Conservation (phyloP, 2,888 invertebrate species). For the Polyploca ridens region DNA sequence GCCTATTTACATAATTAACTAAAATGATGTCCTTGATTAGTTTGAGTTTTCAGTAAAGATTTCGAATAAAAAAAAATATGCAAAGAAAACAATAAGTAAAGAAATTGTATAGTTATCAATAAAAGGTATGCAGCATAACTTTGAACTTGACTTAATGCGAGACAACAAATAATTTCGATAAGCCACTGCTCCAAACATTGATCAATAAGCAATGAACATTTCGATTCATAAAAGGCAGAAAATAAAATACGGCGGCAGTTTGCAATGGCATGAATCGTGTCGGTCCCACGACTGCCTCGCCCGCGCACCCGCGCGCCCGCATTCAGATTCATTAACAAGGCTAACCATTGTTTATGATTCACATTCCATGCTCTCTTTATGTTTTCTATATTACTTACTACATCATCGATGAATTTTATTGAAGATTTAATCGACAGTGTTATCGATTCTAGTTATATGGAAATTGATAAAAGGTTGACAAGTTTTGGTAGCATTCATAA, state of each 20-base stretch:
- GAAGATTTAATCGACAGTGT: neutral
- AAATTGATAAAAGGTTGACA: too few species aligned
- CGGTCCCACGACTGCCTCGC: constrained; percentile 55
- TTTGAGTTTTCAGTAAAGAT: too few species aligned
- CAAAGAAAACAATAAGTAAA: too few species aligned
- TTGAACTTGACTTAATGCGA: neutral
- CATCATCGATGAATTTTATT: neutral
- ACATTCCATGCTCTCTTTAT: constrained; percentile 49
- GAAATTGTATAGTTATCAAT: too few species aligned
- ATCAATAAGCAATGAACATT: constrained; percentile 11
- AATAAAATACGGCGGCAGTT: constrained; percentile 36
- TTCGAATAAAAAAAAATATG: too few species aligned
- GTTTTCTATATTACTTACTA: neutral
- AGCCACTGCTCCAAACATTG: neutral
- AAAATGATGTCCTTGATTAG: too few species aligned
- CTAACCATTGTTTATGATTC: constrained; percentile 66
- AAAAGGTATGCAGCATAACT: neutral
- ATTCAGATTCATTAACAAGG: constrained; percentile 77
- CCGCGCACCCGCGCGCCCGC: constrained; percentile 42
- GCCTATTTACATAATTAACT: too few species aligned
- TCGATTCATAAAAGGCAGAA: constrained; percentile 27
- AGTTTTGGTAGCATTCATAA: too few species aligned
- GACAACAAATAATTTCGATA: neutral
- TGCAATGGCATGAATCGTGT: constrained; percentile 48
- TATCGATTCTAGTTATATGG: too few species aligned